Evolutionary conservation across 2,888 invertebrate species (phyloP).

Genomic region (Cataglyphis albicans): DNA sequence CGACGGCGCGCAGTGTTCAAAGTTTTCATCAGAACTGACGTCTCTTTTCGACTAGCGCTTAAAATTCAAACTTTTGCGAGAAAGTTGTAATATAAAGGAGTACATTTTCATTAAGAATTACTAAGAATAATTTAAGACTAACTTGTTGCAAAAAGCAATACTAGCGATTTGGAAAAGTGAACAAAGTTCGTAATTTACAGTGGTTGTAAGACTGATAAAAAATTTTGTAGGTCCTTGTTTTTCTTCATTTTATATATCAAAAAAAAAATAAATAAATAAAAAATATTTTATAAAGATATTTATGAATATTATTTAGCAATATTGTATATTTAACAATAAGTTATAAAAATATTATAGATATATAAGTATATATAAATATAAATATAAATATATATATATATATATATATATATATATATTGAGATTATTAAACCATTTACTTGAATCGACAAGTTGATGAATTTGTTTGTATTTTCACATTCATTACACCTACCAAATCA

Average conservation of each 20-base stretch:
- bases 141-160: not conserved
- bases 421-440: conserved; percentile 15
- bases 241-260: not conserved
- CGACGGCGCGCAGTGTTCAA: not conserved
- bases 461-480: not conserved
- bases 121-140: no score
- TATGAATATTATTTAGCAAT: not conserved
- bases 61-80: conserved; percentile 19
- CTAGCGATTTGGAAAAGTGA: not conserved
- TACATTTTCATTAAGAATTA: conserved; percentile 16
- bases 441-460: conserved; percentile 14
- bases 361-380: no score
- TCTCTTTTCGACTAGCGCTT: conserved; percentile 16
- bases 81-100: conserved; percentile 35
- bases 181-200: not conserved
- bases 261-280: not conserved
- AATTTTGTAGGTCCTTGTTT: not conserved
- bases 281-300: not conserved
- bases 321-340: no score
- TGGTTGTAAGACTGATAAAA: not conserved
- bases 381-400: no score
- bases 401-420: not conserved
- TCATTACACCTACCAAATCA: conserved; percentile 11
- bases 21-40: conserved; percentile 31
- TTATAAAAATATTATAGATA: no score